These are phyloP conservation scores for Fulica atra DNA, from an alignment of 2,113 vertebrate genomes.

Conservation along the genomic window DNA sequence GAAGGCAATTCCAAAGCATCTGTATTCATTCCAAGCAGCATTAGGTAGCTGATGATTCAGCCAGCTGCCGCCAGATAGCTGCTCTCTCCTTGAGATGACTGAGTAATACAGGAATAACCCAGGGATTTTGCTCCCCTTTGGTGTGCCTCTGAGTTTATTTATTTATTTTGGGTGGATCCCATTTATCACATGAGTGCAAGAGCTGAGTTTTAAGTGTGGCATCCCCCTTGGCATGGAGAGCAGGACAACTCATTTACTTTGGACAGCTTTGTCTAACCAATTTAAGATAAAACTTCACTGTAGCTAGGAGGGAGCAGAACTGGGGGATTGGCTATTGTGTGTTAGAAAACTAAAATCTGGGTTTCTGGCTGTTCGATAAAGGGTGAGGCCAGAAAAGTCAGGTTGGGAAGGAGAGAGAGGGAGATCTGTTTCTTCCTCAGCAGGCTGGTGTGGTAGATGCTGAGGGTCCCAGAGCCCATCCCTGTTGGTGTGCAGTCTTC, in stretches of 20 bases:
- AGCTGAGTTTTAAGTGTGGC: not conserved
- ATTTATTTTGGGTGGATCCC: slow-evolving; percentile 32
- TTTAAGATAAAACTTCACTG: not conserved
- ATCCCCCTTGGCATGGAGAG: not conserved
- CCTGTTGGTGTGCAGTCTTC: not conserved
- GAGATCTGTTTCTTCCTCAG: not conserved
- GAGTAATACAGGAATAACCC: slow-evolving; percentile 28
- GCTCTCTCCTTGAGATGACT: slow-evolving; percentile 48
- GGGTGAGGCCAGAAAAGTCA: not conserved
- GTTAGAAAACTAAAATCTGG: not conserved
- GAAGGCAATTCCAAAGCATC: slow-evolving; percentile 49
- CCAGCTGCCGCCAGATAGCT: slow-evolving; percentile 37
- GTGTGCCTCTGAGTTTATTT: not conserved
- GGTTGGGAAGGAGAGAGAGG: not conserved
- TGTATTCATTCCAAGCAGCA: slow-evolving; percentile 70
- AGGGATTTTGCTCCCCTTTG: slow-evolving; percentile 1
- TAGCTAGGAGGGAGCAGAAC: not conserved
- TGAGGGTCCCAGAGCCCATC: not conserved
- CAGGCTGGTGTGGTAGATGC: not conserved
- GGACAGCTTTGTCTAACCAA: not conserved
- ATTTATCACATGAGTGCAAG: slow-evolving; percentile 23
- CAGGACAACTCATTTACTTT: slow-evolving; percentile 10
- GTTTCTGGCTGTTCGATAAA: not conserved
- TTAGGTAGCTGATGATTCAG: slow-evolving; percentile 59
- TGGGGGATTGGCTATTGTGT: not conserved